A percentile compares a stretch with the other conserved stretches of the same genome.
These are phyloP conservation scores for Eidolon helvum DNA, from an alignment of 2,113 vertebrate species.

Conservation along the genomic window DNA sequence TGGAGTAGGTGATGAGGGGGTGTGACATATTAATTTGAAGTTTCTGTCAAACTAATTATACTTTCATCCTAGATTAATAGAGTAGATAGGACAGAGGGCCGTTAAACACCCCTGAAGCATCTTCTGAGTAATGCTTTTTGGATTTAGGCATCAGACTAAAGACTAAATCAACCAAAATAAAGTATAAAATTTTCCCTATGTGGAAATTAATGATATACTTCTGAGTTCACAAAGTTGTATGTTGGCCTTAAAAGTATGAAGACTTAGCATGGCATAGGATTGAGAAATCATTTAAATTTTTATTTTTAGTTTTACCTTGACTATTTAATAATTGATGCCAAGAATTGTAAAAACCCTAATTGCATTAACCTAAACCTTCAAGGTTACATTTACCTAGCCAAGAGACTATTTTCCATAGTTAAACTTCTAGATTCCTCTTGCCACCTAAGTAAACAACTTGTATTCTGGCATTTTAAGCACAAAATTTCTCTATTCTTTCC, in stretches of 20 bases:
- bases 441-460: background rate
- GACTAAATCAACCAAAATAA: background rate
- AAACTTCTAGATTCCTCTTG: background rate
- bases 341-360: background rate
- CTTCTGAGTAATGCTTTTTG: background rate
- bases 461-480: background rate
- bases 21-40: background rate
- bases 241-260: background rate
- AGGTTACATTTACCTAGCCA: background rate
- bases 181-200: background rate
- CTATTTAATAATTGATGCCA: background rate
- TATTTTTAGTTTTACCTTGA: background rate
- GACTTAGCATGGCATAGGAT: background rate
- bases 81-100: background rate
- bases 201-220: background rate
- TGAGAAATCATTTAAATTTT: background rate
- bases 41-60: background rate
- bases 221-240: background rate
- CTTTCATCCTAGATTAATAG: background rate
- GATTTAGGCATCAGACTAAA: background rate
- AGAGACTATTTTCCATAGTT: slow-evolving; percentile 25
- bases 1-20: background rate
- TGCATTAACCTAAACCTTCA: background rate
- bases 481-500: background rate
- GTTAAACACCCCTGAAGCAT: background rate